Evolutionary conservation across 1,140 invertebrate genomes (phyloP), one percentile per base, ranked within the genome.

Genomic region (Muscidifurax raptorellus): DNA sequence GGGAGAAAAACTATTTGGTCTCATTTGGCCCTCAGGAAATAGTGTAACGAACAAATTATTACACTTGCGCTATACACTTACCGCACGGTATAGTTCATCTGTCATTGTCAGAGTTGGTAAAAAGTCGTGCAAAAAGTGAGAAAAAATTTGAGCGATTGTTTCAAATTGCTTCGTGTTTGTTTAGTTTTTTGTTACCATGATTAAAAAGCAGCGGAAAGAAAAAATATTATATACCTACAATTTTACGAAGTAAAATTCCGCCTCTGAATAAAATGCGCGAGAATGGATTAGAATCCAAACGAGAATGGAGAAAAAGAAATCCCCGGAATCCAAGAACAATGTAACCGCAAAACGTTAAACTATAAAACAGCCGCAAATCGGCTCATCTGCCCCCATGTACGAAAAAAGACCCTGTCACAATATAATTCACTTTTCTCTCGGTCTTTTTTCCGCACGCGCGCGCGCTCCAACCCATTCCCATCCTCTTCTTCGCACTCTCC

Each of bases 341-440:
- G 52, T n/a, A 59, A n/a, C 52, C 52, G 22, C 52, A 59, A 59
- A 59, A 59, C 47, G 32, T 32, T 27, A 28, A 44, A 27, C 52
- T 40, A 40, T 72, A 83, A 72, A 80, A 80, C 76, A 12, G 66
- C 79, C 32, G 83, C 77, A 84, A 84, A 83, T 80, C 78, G 69
- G 83, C 76, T 75, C 52, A 44, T 76, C 83, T 32, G 52, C 67
- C 40, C 44, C 25, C 67, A 22, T 59, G 22, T n/a, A 72, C 67
- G 47, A 71, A 71, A 80, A 72, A 80, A 84, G 66, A 76, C 36
- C 71, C 66, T 76, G 83, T 84, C 83, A 52, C 83, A 67, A 80
- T 80, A 84, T 76, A 84, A 80, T 84, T 84, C 71, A 80, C 69
- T 84, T 80, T 80, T 30, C 77, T 80, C 71, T 27, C 69, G 69